phyloP scores from a whole-genome alignment of 2,888 invertebrate species.

The Apodemia hepburni region DNA sequence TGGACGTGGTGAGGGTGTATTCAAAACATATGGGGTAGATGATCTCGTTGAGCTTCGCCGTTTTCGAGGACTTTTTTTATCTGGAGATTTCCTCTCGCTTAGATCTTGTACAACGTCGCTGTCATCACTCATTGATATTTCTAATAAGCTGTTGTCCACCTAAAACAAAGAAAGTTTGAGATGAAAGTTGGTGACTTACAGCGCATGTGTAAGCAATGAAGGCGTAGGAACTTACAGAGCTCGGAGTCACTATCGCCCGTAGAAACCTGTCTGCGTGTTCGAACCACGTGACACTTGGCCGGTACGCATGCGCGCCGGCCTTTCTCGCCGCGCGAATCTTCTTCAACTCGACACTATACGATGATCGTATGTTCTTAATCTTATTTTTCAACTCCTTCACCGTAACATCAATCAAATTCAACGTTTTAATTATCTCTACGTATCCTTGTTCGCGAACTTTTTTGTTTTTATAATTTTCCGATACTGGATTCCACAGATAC shows the following conservation, averaged over 20 bases:
- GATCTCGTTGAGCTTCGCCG: constrained; percentile 71
- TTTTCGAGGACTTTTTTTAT: constrained; percentile 69
- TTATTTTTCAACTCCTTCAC: constrained; percentile 77
- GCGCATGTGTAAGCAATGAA: constrained; percentile 31
- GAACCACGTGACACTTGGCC: constrained; percentile 79
- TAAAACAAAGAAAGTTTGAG: constrained; percentile 45
- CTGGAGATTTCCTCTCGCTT: constrained; percentile 70
- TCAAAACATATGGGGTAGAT: constrained; percentile 69
- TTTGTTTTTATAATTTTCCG: constrained; percentile 75
- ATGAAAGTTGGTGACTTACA: constrained; percentile 42
- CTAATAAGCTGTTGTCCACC: constrained; percentile 71
- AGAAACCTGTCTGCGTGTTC: constrained; percentile 79
- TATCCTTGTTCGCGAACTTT: constrained; percentile 74
- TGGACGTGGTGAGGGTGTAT: constrained; percentile 71
- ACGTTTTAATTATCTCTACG: constrained; percentile 69
- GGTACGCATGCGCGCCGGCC: constrained; percentile 78
- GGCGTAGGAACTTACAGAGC: constrained; percentile 61
- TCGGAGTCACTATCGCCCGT: constrained; percentile 76
- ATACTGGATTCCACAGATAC: constrained; percentile 74
- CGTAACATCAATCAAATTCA: constrained; percentile 69
- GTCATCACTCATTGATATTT: constrained; percentile 71
- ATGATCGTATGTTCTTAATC: constrained; percentile 76
- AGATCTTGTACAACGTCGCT: constrained; percentile 72
- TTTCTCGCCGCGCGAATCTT: constrained; percentile 77
- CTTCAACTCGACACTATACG: constrained; percentile 76